Base-by-base conservation (phyloP, 2,797 vertebrate species). In the Apodemus agrarius region DNA sequence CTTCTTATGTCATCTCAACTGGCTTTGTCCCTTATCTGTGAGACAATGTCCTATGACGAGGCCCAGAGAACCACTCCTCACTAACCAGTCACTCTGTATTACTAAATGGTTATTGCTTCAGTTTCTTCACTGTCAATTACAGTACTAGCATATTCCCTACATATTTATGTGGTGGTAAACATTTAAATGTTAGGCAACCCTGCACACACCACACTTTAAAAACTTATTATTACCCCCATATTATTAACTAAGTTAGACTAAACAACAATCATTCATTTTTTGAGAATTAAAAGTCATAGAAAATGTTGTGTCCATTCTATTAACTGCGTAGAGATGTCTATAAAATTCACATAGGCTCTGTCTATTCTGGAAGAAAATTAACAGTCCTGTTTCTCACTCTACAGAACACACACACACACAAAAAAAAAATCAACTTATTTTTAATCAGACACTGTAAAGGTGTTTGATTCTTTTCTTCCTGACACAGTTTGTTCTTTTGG, bases 391-490 rank as follows among this genome's bases (percentile, higher is more conserved):
- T 93, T 37, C 21, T 67, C 24, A 74, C 37, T 74, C 22, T 86
- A 92, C 3, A 19, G 34, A 81, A 49, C 31, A 29, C 59, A 59
- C 34, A n/a, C 6, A 19, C 14, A 69, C 59, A 61, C 59, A 43
- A 43, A 6, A 43, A 6, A 43, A 22, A 61, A 72, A 78, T 17
- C 43, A 11, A 80, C 29, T 88, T 85, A 74, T 74, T 94, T 95
- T 93, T 92, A 81, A 85, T 93, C 74, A 80, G 29, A 17, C 4
- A 57, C 85, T 85, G 8, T 96, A 57, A 91, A 91, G 46, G 52
- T 40, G 13, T 19, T 96, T 79, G 29, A 13, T 31, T 24, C 65
- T 80, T 49, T 59, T 85, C 22, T 75, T 21, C 17, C 63, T 92
- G 34, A 82, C 29, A 6, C 22, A 34, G 54, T 63, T 67, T 93